phyloP scores from a whole-genome alignment of 2,797 vertebrate genomes.

The Sebastes diaconus region DNA sequence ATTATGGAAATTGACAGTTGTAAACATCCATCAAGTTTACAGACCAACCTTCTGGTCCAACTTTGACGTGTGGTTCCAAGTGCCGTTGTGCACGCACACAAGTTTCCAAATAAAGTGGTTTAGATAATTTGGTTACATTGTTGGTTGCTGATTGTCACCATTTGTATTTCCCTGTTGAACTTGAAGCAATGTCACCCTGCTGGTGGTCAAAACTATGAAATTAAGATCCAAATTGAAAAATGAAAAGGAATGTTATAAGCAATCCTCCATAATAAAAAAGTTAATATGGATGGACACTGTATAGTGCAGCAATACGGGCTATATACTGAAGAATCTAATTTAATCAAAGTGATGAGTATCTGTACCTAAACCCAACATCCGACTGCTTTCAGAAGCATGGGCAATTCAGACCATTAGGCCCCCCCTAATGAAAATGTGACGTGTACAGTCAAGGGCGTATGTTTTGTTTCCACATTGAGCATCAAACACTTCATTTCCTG shows the following conservation, averaged over 20 bases:
- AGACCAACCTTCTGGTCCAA: not conserved
- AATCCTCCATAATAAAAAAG: not conserved
- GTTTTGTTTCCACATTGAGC: no score
- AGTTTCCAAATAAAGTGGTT: not conserved
- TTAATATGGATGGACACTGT: not conserved
- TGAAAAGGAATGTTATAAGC: not conserved
- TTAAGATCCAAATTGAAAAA: not conserved
- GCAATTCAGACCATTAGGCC: no score
- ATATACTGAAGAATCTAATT: not conserved
- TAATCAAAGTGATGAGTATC: not conserved
- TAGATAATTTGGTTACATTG: not conserved
- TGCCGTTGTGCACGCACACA: not conserved
- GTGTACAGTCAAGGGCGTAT: no score
- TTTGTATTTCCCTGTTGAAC: not conserved
- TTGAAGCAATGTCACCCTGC: no score
- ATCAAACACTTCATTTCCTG: no score
- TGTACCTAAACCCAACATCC: not conserved
- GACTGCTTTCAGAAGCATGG: no score
- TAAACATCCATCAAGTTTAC: not conserved
- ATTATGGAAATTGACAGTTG: not conserved
- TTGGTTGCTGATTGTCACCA: not conserved
- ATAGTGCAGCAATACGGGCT: not conserved
- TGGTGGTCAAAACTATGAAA: not conserved
- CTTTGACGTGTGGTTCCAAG: not conserved
- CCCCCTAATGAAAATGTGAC: no score